These are phyloP conservation scores for Halichoerus grypus DNA, from an alignment of 2,113 vertebrate genomes.

Conservation along the genomic window DNA sequence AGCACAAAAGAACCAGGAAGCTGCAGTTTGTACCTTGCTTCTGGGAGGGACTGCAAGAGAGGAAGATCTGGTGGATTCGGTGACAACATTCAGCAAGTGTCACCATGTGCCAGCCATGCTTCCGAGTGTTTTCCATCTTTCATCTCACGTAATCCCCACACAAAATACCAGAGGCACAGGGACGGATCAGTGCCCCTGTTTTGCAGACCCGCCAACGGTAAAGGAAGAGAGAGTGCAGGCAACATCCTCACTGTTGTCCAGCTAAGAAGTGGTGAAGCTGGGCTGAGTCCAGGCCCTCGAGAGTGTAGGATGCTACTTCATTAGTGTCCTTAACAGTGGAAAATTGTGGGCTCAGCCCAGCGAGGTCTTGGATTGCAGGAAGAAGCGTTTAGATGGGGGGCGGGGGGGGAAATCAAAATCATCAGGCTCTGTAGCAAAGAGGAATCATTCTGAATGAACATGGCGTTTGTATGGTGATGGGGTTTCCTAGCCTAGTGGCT, in stretches of 20 bases:
- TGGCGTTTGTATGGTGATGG: not conserved
- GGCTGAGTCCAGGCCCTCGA: not conserved
- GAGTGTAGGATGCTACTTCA: not conserved
- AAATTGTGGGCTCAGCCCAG: not conserved
- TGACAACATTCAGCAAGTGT: not conserved
- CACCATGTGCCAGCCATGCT: accelerated
- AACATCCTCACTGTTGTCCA: not conserved
- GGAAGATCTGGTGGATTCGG: not conserved
- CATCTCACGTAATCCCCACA: not conserved
- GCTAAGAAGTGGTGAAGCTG: not conserved
- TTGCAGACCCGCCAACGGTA: not conserved
- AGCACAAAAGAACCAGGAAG: not conserved
- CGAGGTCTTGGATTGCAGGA: not conserved
- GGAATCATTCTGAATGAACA: not conserved
- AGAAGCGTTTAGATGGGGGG: not conserved
- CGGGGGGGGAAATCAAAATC: not conserved
- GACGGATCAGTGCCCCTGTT: not conserved
- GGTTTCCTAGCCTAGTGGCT: not conserved
- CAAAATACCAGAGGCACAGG: not conserved
- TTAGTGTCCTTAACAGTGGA: not conserved
- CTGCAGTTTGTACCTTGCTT: not conserved
- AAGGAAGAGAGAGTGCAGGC: not conserved
- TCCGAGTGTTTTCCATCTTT: not conserved
- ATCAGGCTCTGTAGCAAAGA: not conserved
- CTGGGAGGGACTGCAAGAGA: not conserved